Evolutionary conservation across 2,797 vertebrate genomes (phyloP).

Genomic region (Rhinichthys osculus): DNA sequence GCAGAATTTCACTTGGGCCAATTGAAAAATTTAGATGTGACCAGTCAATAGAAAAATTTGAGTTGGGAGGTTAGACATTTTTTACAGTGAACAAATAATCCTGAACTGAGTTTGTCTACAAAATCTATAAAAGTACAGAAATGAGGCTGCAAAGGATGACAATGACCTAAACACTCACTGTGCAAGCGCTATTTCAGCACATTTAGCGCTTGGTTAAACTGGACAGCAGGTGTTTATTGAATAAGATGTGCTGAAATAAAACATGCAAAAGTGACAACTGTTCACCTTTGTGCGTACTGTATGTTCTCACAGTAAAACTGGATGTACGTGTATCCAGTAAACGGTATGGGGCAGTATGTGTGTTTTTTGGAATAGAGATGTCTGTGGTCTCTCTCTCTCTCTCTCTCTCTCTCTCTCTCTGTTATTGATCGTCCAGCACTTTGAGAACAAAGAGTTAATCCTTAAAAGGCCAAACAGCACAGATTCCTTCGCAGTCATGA

Average conservation of each 20-base stretch:
- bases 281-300: slow-evolving; percentile 32
- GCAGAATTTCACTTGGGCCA: too few species aligned
- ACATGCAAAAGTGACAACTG: background rate
- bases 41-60: too few species aligned
- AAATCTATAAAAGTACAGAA: slow-evolving; percentile 9
- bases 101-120: background rate
- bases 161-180: background rate
- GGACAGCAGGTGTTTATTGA: slow-evolving; percentile 21
- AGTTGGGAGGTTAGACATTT: too few species aligned
- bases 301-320: slow-evolving; percentile 42
- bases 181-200: background rate
- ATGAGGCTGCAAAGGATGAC: background rate
- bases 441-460: slow-evolving; percentile 82
- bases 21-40: too few species aligned
- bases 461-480: slow-evolving; percentile 80
- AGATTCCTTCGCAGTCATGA: slow-evolving; percentile 82
- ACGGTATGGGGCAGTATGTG: slow-evolving; percentile 41
- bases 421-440: slow-evolving; percentile 82
- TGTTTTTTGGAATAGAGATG: slow-evolving; percentile 77
- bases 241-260: background rate
- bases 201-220: slow-evolving; percentile 22
- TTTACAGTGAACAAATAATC: too few species aligned
- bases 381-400: slow-evolving; percentile 72
- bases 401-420: slow-evolving; percentile 48
- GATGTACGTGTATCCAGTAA: slow-evolving; percentile 45